phyloP scores from a whole-genome alignment of 2,113 vertebrate genomes.

The Cololabis saira region DNA sequence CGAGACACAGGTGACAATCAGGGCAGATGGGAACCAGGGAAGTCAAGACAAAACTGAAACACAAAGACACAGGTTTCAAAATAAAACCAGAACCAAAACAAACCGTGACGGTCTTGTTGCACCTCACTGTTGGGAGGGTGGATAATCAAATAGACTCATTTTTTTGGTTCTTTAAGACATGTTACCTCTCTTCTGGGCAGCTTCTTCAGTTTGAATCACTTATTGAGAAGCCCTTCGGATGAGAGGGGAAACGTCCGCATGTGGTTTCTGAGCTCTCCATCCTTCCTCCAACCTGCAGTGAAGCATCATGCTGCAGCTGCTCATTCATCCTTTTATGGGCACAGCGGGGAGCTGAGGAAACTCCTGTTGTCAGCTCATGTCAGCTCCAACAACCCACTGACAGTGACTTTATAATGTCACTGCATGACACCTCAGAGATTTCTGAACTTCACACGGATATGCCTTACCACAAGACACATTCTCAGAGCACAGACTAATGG shows the following conservation, averaged over 20 bases:
- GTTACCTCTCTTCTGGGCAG: too few relatives aligned
- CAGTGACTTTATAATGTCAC: conserved; percentile 29
- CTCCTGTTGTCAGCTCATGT: conserved; percentile 43
- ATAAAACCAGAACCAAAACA: too few relatives aligned
- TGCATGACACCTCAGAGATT: conserved; percentile 14
- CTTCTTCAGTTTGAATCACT: too few relatives aligned
- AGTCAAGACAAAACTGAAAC: too few relatives aligned
- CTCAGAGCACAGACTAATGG: conserved; percentile 11
- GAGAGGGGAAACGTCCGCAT: background rate
- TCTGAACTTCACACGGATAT: conserved; percentile 25
- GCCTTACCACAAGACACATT: conserved; percentile 2
- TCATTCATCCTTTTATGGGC: conserved; percentile 67
- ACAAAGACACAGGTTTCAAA: too few relatives aligned
- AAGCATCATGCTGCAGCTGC: conserved; percentile 28
- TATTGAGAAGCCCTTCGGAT: too few relatives aligned
- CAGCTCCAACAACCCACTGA: conserved; percentile 48
- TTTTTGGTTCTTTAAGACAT: too few relatives aligned
- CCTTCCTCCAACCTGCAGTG: conserved; percentile 37
- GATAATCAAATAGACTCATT: too few relatives aligned
- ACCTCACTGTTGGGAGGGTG: too few relatives aligned
- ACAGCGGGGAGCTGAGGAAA: conserved; percentile 16
- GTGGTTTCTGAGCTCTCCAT: conserved; percentile 7
- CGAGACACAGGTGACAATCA: too few relatives aligned
- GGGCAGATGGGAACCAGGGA: too few relatives aligned
- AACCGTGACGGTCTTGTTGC: too few relatives aligned